These are phyloP conservation scores for Allolobophora icterica DNA, from an alignment of 2,888 invertebrate species.

Conservation along the genomic window DNA sequence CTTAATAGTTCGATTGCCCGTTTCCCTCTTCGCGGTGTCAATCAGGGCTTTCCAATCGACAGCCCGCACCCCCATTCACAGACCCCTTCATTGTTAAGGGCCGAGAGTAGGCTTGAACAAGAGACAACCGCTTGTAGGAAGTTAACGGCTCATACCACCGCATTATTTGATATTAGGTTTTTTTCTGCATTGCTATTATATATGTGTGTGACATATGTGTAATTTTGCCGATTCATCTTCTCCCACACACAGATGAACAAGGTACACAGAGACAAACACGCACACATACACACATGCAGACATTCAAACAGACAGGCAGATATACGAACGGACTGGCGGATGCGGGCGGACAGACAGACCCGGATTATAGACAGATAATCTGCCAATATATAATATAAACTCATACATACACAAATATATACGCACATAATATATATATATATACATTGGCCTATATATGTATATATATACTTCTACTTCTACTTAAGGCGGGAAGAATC, in stretches of 20 bases:
- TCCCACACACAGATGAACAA: neutral
- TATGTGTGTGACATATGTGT: neutral
- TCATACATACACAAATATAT: neutral
- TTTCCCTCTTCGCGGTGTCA: neutral
- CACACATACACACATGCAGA: neutral
- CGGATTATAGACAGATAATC: too few species aligned
- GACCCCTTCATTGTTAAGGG: neutral
- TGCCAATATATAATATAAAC: neutral
- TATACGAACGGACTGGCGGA: too few species aligned
- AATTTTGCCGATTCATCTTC: neutral
- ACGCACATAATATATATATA: neutral
- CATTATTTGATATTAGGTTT: neutral
- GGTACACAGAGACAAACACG: neutral
- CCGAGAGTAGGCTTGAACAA: neutral
- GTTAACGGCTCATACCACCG: neutral
- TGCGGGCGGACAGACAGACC: too few species aligned
- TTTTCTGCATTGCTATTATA: neutral
- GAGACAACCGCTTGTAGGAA: neutral
- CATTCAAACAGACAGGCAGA: neutral
- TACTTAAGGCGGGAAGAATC: neutral
- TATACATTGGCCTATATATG: neutral
- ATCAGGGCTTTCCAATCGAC: neutral
- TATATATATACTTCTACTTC: neutral
- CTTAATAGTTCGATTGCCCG: neutral
- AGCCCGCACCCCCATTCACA: too few species aligned